Evolutionary conservation across 1,140 invertebrate genomes (phyloP), one percentile per base, ranked within the genome.

Genomic region (Scaptomyza hsui): DNA sequence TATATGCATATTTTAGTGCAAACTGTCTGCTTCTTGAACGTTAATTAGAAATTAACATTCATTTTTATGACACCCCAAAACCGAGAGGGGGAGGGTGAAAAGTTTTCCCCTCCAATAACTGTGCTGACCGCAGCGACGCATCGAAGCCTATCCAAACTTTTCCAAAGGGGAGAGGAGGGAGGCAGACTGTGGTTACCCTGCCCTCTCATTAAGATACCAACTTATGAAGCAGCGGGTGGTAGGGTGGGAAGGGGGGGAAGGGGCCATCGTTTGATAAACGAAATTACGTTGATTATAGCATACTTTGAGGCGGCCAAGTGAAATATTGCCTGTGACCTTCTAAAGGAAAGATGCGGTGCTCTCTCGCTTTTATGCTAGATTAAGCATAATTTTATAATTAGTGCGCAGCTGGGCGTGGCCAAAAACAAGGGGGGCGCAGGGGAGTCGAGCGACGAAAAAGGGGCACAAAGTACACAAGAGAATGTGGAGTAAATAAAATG

Each of bases 371-470:
- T 69, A 57, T 73, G 74, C 70, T 76, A 76, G 64, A 76, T 76
- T 76, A 74, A 74, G 71, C 74, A 76, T 74, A 69, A 76, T 76
- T 73, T 73, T 70, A 76, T 76, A 76, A 74, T 76, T 74, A 74
- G 41, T 59, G 60, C 47, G 45, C 64, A 60, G 41, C 35, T 52
- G 41, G 53, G 71, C 74, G 47, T 69, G 49, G 55, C 47, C 48
- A 9, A 9, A 32, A 19, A 1, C 0, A 15, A 15, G 6, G 2
- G 45, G 10, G 0, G 0, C 7, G 16, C 16, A 3, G 16, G 1
- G 15, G 1, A 9, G 41, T 3, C 4, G 3, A 47, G 44, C 26
- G 39, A 9, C 19, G 1, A 1, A 7, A 32, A 45, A 32, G 13
- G 41, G 21, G 37, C 7, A 10, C 32, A 37, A 37, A 53, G 18